Base-by-base conservation (phyloP, 2,113 vertebrate genomes). In the Tyrannus savana region DNA sequence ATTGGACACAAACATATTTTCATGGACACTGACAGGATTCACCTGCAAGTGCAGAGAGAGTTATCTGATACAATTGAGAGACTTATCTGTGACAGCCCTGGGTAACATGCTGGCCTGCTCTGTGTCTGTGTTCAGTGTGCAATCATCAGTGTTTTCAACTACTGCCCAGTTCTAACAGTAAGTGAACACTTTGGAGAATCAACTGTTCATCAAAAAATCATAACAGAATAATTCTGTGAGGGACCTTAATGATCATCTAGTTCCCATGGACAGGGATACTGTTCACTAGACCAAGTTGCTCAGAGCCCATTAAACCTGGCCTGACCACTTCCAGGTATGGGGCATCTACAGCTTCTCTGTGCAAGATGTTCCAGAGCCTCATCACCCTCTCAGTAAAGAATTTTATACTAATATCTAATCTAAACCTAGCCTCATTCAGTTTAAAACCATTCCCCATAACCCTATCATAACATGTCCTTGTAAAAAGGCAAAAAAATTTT, bases 11-110 rank as follows among this genome's bases (percentile, higher is more conserved):
- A 16, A 27, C 12, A 19, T 46, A 39, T 3, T 4, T 75, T 44
- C 44, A 18, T 31, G 10, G 19, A 17, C 19, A 17, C 11, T 74
- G n/a, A 25, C 17, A 14, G 14, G 67, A 30, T 47, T 39, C 30
- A 52, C 1, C 0, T 8, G 7, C 27, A 44, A 55, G 7, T 31
- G 19, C 44, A 22, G 39, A 71, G 13, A 18, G 22, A 24, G 5
- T 1, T 49, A 31, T 27, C 19, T 60, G 19, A 60, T 14, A 27
- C 30, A 10, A 3, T 1, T 7, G 44, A 2, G 4, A 84, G 39
- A 28, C 39, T 53, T 46, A 35, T 5, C 5, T 37, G 8, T 14
- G 11, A 3, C 27, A 74, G 12, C 37, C 12, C 22, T 83, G 39
- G 15, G 11, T 22, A 66, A 64, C 24, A 47, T 44, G 21, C 44